Evolutionary conservation across 2,888 invertebrate genomes (phyloP).

Genomic region (Eubasilissa splendida): DNA sequence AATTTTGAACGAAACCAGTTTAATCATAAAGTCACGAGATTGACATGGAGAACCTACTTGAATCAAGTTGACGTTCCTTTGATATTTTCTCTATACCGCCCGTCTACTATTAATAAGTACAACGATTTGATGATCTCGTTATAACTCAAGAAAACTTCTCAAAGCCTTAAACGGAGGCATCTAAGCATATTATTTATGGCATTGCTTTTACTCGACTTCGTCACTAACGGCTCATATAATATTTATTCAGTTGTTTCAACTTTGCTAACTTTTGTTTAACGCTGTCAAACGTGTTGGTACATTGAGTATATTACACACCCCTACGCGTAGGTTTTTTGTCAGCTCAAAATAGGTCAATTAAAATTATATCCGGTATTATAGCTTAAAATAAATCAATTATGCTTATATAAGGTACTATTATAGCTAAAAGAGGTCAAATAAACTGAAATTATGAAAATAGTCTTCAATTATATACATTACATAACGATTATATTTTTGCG

Average conservation of each 20-base stretch:
- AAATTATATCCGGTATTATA: too few relatives aligned
- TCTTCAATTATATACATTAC: too few relatives aligned
- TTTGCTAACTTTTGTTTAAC: constrained; percentile 19
- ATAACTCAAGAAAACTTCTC: constrained; percentile 24
- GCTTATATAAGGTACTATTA: too few relatives aligned
- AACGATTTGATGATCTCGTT: constrained; percentile 25
- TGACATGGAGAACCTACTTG: constrained; percentile 4
- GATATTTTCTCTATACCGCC: constrained; percentile 15
- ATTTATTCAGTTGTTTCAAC: constrained; percentile 21
- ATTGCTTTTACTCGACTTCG: constrained; percentile 2
- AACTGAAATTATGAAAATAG: too few relatives aligned
- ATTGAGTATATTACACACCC: too few relatives aligned
- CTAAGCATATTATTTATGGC: constrained; percentile 25
- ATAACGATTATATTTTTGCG: too few relatives aligned
- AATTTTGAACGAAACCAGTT: constrained; percentile 5
- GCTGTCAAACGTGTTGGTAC: neutral
- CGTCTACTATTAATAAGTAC: constrained; percentile 9
- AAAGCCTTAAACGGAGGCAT: constrained; percentile 20
- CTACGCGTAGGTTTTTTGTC: too few relatives aligned
- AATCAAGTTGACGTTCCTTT: constrained; percentile 13
- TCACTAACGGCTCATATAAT: neutral
- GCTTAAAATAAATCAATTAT: too few relatives aligned
- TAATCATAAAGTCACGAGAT: constrained; percentile 20
- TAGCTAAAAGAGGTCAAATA: too few relatives aligned
- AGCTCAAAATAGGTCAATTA: too few relatives aligned